phyloP scores from a whole-genome alignment of 2,113 vertebrate genomes.

The Rhipidura dahli region DNA sequence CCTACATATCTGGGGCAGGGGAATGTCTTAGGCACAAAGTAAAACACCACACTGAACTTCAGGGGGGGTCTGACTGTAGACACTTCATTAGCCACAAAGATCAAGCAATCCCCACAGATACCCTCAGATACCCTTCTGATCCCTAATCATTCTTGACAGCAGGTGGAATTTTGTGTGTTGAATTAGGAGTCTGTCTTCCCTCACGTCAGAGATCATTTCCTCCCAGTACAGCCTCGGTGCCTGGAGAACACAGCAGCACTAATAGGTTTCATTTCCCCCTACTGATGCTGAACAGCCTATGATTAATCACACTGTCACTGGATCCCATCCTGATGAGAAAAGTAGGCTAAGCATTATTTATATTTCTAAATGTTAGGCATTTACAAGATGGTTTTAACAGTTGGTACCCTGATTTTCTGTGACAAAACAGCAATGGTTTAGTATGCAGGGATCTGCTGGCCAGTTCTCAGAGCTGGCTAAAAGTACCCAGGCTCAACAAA shows the following conservation, averaged over 20 bases:
- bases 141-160: neutral
- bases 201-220: neutral
- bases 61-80: neutral
- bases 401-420: neutral
- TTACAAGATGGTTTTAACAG: neutral
- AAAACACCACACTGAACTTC: neutral
- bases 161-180: neutral
- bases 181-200: neutral
- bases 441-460: neutral
- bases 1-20: neutral
- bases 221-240: neutral
- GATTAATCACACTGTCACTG: conserved; percentile 42
- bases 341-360: conserved; percentile 1
- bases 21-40: rapidly evolving
- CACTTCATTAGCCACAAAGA: neutral
- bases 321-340: neutral
- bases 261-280: neutral
- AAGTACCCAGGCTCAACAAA: neutral
- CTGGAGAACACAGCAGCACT: neutral
- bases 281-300: neutral
- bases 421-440: neutral
- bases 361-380: neutral
- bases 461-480: neutral
- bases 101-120: neutral
- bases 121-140: neutral